These are phyloP conservation scores for Heteromormyrus szaboi DNA, from an alignment of 2,797 vertebrate genomes.

Conservation along the genomic window DNA sequence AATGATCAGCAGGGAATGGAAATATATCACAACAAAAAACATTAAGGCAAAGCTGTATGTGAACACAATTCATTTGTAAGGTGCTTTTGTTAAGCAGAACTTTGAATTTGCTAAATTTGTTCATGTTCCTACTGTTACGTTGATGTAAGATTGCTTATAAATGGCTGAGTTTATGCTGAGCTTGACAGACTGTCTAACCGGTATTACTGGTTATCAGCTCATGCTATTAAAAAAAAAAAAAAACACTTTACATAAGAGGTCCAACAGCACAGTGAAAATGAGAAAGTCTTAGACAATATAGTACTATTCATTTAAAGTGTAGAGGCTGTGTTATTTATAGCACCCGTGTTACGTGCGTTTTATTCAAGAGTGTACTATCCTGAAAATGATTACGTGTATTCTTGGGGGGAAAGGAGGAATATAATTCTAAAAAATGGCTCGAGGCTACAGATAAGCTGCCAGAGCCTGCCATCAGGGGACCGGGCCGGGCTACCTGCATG, in stretches of 20 bases:
- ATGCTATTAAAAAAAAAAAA: neutral
- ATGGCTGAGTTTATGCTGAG: neutral
- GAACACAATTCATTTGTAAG: neutral
- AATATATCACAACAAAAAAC: neutral
- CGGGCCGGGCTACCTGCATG: conserved; percentile 58
- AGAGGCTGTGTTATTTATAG: neutral
- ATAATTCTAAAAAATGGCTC: conserved; percentile 1
- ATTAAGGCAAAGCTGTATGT: neutral
- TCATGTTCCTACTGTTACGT: neutral
- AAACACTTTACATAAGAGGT: neutral
- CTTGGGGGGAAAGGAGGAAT: neutral
- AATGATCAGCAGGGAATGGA: neutral
- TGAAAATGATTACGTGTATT: neutral
- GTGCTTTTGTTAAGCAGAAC: neutral
- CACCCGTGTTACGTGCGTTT: neutral
- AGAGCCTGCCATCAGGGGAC: neutral
- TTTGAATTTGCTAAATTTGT: neutral
- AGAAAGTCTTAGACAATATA: neutral
- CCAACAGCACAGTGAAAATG: neutral
- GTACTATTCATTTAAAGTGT: neutral
- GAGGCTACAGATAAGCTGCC: neutral
- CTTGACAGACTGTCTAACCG: neutral
- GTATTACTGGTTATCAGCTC: neutral
- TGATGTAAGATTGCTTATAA: neutral
- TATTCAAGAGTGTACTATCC: neutral